phyloP scores from a whole-genome alignment of 2,113 vertebrate genomes.

The Semicossyphus pulcher region DNA sequence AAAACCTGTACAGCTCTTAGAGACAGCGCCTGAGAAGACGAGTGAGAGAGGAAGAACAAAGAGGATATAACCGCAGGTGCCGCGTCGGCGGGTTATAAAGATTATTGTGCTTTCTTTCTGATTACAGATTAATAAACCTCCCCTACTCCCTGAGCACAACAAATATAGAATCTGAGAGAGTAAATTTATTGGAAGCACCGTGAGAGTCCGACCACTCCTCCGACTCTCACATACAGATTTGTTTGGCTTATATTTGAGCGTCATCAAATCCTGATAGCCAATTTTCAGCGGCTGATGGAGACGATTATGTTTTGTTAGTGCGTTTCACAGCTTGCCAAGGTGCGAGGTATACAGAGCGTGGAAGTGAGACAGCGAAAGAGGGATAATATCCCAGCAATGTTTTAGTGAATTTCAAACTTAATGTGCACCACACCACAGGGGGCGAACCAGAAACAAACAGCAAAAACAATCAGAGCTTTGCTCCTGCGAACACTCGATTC shows the following conservation, averaged over 20 bases:
- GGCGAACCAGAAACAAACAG: not conserved
- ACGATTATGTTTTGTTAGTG: conserved; percentile 41
- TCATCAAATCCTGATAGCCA: conserved; percentile 51
- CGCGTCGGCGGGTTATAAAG: conserved; percentile 35
- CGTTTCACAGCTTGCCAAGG: conserved; percentile 33
- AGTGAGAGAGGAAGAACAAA: conserved; percentile 59
- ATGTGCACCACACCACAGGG: conserved; percentile 4
- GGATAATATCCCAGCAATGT: conserved; percentile 2
- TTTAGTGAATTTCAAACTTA: not conserved
- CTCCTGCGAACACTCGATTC: not conserved
- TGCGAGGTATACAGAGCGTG: not conserved
- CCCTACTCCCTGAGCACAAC: not conserved
- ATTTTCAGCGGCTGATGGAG: conserved; percentile 38
- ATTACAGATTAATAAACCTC: conserved; percentile 52
- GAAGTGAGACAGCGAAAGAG: conserved; percentile 1
- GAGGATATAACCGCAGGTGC: conserved; percentile 56
- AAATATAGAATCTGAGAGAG: conserved; percentile 9
- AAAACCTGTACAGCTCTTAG: conserved; percentile 67
- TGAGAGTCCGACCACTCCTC: not conserved
- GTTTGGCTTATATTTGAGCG: conserved; percentile 36
- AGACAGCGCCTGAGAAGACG: conserved; percentile 53
- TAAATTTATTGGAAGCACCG: conserved; percentile 4
- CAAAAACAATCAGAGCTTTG: not conserved
- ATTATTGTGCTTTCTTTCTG: conserved; percentile 37
- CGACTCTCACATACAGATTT: conserved; percentile 21